Evolutionary conservation across 2,888 invertebrate species (phyloP).

Genomic region (Drosophila fungiperda): DNA sequence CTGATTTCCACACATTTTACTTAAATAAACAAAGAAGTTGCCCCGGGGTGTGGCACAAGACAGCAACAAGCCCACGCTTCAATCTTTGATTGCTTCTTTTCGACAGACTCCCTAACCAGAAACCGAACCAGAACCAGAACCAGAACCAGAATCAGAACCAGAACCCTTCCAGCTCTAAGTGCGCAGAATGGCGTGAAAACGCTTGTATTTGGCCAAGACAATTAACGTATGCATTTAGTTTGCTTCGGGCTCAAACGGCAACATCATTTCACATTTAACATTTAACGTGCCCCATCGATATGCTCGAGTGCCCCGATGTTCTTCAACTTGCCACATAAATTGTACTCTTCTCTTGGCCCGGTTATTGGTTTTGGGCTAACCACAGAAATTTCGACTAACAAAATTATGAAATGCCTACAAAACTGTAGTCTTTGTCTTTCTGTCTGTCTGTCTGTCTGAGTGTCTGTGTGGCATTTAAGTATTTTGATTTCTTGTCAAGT

Average conservation of each 20-base stretch:
- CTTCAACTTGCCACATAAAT: conserved; percentile 6
- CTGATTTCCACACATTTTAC: conserved; percentile 74
- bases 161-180: conserved; percentile 40
- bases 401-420: conserved; percentile 53
- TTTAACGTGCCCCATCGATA: not conserved
- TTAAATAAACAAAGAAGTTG: conserved; percentile 72
- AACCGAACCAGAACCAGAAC: conserved; percentile 7
- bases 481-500: conserved; percentile 59
- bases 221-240: conserved; percentile 50
- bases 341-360: conserved; percentile 14
- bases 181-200: conserved; percentile 79
- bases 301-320: conserved; percentile 24
- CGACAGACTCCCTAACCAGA: conserved; percentile 27
- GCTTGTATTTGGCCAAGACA: conserved; percentile 78
- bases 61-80: conserved; percentile 57
- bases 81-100: conserved; percentile 69
- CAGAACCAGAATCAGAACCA: not conserved
- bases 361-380: conserved; percentile 33
- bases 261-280: conserved; percentile 37
- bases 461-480: conserved; percentile 39
- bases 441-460: conserved; percentile 1
- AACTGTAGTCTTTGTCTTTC: conserved; percentile 3
- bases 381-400: conserved; percentile 39
- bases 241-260: conserved; percentile 22
- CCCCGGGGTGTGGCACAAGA: conserved; percentile 62